Evolutionary conservation across 2,888 invertebrate genomes (phyloP).

Genomic region (Catonia carolina): DNA sequence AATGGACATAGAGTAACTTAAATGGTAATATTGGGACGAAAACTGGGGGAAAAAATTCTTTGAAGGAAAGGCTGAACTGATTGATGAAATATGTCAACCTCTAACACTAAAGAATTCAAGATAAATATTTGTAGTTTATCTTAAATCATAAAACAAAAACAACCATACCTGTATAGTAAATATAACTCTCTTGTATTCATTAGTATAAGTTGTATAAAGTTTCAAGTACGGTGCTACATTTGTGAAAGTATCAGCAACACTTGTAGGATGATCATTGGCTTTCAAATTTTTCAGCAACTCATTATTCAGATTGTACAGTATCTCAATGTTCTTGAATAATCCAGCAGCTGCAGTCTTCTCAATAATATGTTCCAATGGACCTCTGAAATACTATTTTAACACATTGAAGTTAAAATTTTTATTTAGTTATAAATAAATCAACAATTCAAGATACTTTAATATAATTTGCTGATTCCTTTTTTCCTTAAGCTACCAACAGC

Average conservation of each 20-base stretch:
- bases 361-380: slow-evolving; percentile 49
- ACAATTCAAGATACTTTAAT: no score
- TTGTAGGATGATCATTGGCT: slow-evolving; percentile 44
- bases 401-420: slow-evolving; percentile 8
- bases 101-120: no score
- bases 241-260: slow-evolving; percentile 58
- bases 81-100: no score
- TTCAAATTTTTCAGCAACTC: slow-evolving; percentile 54
- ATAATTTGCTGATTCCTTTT: no score
- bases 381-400: slow-evolving; percentile 49
- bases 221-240: slow-evolving; percentile 71
- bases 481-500: no score
- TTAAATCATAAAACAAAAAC: no score
- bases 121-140: no score
- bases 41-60: no score
- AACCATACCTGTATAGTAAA: slow-evolving; percentile 54
- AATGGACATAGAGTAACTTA: no score
- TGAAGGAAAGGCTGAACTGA: no score
- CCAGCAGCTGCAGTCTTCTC: slow-evolving; percentile 48
- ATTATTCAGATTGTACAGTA: slow-evolving; percentile 56
- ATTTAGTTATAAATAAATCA: no score
- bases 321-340: slow-evolving; percentile 58
- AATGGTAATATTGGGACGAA: no score
- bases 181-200: slow-evolving; percentile 59
- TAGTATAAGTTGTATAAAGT: slow-evolving; percentile 69